phyloP scores from a whole-genome alignment of 2,797 vertebrate species.

The Pantherophis vulpinus region DNA sequence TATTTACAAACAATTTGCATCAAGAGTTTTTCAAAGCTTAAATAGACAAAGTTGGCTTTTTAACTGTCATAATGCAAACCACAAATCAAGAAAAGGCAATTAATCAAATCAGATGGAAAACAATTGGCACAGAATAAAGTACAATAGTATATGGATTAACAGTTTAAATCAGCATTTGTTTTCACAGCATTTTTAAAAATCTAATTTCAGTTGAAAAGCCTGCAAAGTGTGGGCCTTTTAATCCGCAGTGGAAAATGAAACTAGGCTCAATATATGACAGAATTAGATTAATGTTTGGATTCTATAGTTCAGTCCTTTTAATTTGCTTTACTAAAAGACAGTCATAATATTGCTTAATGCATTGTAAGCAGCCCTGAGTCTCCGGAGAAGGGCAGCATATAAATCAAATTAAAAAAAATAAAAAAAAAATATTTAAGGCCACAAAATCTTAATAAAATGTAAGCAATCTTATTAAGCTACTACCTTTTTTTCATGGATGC shows the following conservation, averaged over 20 bases:
- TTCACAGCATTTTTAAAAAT: background rate
- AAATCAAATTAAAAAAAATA: no score
- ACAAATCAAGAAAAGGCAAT: background rate
- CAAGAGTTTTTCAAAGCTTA: background rate
- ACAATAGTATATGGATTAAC: background rate
- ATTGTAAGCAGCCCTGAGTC: no score
- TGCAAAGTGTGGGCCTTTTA: background rate
- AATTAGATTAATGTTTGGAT: background rate
- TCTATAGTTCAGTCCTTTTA: background rate
- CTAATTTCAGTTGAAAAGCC: background rate
- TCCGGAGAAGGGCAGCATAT: no score
- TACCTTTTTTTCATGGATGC: constrained; percentile 16
- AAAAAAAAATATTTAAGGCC: background rate
- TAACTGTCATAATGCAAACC: background rate
- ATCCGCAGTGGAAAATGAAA: background rate
- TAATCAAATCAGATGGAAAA: background rate
- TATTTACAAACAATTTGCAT: background rate
- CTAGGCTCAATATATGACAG: background rate
- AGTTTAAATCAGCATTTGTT: background rate
- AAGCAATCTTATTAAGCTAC: constrained; percentile 23
- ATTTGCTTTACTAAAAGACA: constrained; percentile 4
- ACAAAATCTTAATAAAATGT: background rate
- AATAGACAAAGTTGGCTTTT: background rate
- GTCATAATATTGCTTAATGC: background rate
- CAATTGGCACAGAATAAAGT: background rate